Evolutionary conservation across 2,113 vertebrate species (phyloP), one percentile per base, ranked within the genome.

Genomic region (Syrmaticus mikado): DNA sequence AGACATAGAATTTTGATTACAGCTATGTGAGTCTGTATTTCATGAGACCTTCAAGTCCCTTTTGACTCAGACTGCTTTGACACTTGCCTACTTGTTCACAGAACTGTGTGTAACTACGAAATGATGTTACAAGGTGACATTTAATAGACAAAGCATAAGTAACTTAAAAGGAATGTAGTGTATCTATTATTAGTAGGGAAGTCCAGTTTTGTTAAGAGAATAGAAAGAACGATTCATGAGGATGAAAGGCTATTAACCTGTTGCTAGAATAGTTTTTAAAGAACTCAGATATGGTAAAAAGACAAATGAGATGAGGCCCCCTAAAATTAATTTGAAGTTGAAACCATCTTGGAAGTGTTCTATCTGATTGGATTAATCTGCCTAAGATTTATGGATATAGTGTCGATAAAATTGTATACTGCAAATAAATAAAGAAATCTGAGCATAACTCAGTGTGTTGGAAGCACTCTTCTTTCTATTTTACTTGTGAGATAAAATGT

Each of bases 401-500:
- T 91, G 32, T 57, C 46, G 71, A 72, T 67, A 90, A 91, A 91
- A 91, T 77, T 30, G 20, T 46, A 46, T 64, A 60, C 9, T 40
- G 17, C 6, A 64, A 67, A 74, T 67, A 85, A 73, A 45, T 3
- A 16, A 72, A 70, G 64, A 84, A 61, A 1, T 8, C 11, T 43
- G 78, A 70, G 3, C 41, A 43, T 87, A 52, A n/a, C 94, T 94
- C 7, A 85, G 22, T 52, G 50, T 62, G 14, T 55, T 89, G 46
- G 45, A 94, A 89, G 28, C 57, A 57, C 87, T 61, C 46, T 66
- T 79, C 45, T 87, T 89, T 82, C 36, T 91, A 40, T 80, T 92
- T 83, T 77, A 67, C 41, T 90, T 89, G 27, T 5, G 55, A 94
- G 85, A 95, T 89, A 95, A 94, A 95, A 93, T 43, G 41, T n/a